phyloP scores from a whole-genome alignment of 2,888 invertebrate species.

The Pogonocherus hispidulus region DNA sequence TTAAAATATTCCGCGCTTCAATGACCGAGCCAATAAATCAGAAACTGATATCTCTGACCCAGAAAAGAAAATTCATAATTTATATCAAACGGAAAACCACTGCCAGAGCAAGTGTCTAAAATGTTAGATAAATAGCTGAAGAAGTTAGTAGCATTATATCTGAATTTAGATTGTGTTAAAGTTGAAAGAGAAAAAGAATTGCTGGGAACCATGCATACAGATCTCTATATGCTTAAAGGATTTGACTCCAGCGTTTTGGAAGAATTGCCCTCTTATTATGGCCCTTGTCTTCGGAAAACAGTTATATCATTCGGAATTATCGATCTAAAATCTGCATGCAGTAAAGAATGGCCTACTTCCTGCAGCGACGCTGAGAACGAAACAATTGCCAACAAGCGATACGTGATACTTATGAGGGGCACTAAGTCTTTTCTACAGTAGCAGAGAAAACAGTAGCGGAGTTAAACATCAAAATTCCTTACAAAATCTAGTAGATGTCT shows the following conservation, averaged over 20 bases:
- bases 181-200: slow-evolving; percentile 4
- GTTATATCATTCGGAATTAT: slow-evolving; percentile 46
- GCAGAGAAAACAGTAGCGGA: slow-evolving; percentile 20
- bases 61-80: slow-evolving; percentile 1
- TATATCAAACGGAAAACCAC: not conserved
- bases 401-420: slow-evolving; percentile 45
- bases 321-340: slow-evolving; percentile 52
- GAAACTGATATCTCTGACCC: not conserved
- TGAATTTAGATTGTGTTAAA: slow-evolving; percentile 11
- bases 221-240: slow-evolving; percentile 30
- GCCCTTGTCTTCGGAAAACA: slow-evolving; percentile 35
- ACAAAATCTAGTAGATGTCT: not conserved
- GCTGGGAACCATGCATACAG: slow-evolving; percentile 18
- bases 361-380: slow-evolving; percentile 44
- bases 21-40: not conserved
- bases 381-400: slow-evolving; percentile 50
- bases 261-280: slow-evolving; percentile 29
- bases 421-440: slow-evolving; percentile 12
- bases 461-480: not conserved
- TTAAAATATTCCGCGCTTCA: not conserved
- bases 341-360: slow-evolving; percentile 50
- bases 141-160: slow-evolving; percentile 18
- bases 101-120: slow-evolving; percentile 5
- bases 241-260: slow-evolving; percentile 30
- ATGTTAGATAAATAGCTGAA: slow-evolving; percentile 19